Base-by-base conservation (phyloP, 2,888 invertebrate species). In the Drosophila hamatofila region DNA sequence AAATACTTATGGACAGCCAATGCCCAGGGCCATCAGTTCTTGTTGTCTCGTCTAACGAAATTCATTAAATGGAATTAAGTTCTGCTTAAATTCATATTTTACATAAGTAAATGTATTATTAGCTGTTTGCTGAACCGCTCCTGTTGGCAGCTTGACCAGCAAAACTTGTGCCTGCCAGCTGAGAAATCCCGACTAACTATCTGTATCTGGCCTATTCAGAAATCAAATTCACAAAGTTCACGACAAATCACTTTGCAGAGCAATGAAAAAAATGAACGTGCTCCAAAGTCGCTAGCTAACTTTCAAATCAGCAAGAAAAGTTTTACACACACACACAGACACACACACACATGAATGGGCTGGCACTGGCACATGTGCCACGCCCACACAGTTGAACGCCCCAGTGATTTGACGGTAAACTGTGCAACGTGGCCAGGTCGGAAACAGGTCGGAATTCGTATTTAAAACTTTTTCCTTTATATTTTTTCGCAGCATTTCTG, bases 371-470 rank as follows among this genome's bases (percentile, higher is more conserved):
- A 59, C 48, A 57, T 72, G 64, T 63, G 68, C 54, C 81, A 75
- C 81, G 74, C 83, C 83, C 74, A 69, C 41, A 42, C 18, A 55
- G 61, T 57, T 63, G 62, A 46, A 66, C 71, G 63, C 67, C 77
- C 63, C 71, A 52, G 69, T 74, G 81, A 88, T 88, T 88, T 85
- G 83, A 75, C 84, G 81, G 88, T 86, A 88, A 85, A 83, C 87
- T 86, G 88, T 68, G 67, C 74, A 75, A 78, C 88, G 88, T 85
- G 88, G 77, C 79, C 71, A 70, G 86, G 79, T 84, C 79, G 63
- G 68, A 81, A 83, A 71, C 75, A 72, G 35, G 37, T 44, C 54
- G 63, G 60, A 69, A 71, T 81, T 83, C 68, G 57, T 76, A 74
- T 76, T 66, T 62, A 23, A 54, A 83, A 83, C 79, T 67, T 83